Evolutionary conservation across 2,888 invertebrate genomes (phyloP).

Genomic region (Rhodophaea formosa): DNA sequence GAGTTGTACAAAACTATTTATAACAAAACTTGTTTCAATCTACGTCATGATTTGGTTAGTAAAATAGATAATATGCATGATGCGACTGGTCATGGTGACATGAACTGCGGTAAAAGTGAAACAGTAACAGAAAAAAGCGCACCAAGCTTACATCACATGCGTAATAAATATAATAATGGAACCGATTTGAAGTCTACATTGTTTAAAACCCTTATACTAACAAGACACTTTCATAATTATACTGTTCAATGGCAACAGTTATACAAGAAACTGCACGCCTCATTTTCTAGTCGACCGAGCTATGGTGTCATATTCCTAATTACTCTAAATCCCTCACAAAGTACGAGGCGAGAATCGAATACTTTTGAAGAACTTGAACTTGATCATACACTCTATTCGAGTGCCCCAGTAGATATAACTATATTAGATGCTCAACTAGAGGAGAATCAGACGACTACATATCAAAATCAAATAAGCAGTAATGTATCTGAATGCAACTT

Average conservation of each 20-base stretch:
- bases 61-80: neutral
- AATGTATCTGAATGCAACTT: conserved; percentile 46
- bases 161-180: conserved; percentile 25
- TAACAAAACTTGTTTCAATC: conserved; percentile 55
- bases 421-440: conserved; percentile 50
- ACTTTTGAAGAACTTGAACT: conserved; percentile 37
- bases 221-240: conserved; percentile 49
- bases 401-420: conserved; percentile 53
- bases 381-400: conserved; percentile 37
- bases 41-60: conserved; percentile 42
- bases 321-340: conserved; percentile 41
- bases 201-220: conserved; percentile 48
- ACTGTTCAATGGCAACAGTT: conserved; percentile 50
- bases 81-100: conserved; percentile 22
- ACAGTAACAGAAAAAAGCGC: neutral
- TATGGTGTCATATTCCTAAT: conserved; percentile 57
- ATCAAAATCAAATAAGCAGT: conserved; percentile 25
- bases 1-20: conserved; percentile 57
- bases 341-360: conserved; percentile 21
- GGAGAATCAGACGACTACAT: conserved; percentile 28
- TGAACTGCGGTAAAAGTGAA: conserved; percentile 31
- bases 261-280: conserved; percentile 35
- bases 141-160: conserved; percentile 20
- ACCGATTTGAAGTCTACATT: conserved; percentile 43
- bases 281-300: conserved; percentile 27